Evolutionary conservation across 2,113 vertebrate genomes (phyloP), one percentile per base, ranked within the genome.

Genomic region (Vanacampus margaritifer): DNA sequence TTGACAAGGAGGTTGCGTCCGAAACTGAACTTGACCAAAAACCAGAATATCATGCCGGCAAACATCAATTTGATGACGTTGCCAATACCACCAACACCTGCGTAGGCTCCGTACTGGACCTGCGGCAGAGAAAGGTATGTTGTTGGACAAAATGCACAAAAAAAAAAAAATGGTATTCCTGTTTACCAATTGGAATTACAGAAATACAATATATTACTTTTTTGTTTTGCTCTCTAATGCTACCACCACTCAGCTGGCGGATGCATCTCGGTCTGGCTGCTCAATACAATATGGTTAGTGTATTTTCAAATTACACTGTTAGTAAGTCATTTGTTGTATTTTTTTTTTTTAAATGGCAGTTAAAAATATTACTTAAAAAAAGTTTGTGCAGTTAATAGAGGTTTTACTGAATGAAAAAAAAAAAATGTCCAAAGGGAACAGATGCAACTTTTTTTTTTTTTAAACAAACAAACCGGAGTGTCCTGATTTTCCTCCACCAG

Each of bases 51-150:
- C 78, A 98, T 84, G 46, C 94, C 95, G 13, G 92, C 92, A 82
- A 99, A 92, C 89, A 98, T 89, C 82, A 98, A 67, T 80, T 94
- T 95, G 72, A 97, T 75, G 23, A 94, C 68, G 73, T 90, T 94
- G 56, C 90, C 74, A 37, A 98, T 66, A 13, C 96, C 92, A 35
- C 96, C 95, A 0, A 97, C 0, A 0, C 92, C 92, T 21, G 84
- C 72, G 0, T 97, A 99, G 0, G 92, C 93, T 0, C 94, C 91
- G 41, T 97, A 99, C 65, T 98, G 97, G 23, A 98, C 94, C 97
- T 99, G 35, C 13, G 37, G 19, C 3, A 26, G n/a, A 13, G 9
- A 36, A 21, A 73, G 8, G 58, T 0, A 53, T 36, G 11, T 14
- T 37, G 58, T 45, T 63, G 41, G 14, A 45, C 23, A 6, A 63